Evolutionary conservation across 2,113 vertebrate genomes (phyloP).

Genomic region (Microtus pennsylvanicus): DNA sequence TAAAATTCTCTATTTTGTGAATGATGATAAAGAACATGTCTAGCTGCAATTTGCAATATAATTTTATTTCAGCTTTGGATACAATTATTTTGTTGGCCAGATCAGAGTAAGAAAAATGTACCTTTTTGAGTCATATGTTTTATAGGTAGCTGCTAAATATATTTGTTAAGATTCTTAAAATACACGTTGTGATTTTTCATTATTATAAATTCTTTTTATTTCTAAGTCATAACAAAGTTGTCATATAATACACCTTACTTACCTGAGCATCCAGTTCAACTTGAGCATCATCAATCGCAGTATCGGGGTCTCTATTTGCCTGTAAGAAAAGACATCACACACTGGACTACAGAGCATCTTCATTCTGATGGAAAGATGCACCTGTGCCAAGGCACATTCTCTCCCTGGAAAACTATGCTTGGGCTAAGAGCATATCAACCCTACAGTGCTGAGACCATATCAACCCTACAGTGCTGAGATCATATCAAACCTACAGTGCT

Average conservation of each 20-base stretch:
- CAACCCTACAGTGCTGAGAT: too few species aligned
- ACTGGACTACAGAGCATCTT: background rate
- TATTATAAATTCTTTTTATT: background rate
- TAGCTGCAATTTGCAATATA: background rate
- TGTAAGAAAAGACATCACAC: constrained; percentile 73
- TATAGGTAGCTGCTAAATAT: background rate
- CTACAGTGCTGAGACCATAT: too few species aligned
- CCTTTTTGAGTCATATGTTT: background rate
- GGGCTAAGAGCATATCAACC: background rate
- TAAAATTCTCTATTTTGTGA: constrained; percentile 16
- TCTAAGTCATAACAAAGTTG: background rate
- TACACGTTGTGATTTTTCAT: background rate
- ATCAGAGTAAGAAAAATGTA: background rate
- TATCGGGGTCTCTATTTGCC: constrained; percentile 92
- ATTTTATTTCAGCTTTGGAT: background rate
- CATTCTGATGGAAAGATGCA: background rate
- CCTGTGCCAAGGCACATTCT: background rate
- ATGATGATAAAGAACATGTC: background rate
- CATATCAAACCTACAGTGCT: too few species aligned
- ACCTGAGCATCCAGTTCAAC: constrained; percentile 97
- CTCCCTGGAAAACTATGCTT: background rate
- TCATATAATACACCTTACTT: constrained; percentile 50
- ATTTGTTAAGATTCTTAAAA: background rate
- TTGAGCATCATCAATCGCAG: constrained; percentile 83
- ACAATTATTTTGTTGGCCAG: background rate